Conservation (phyloP, 1,140 invertebrate genomes). For the Leguminivora glycinivorella region DNA sequence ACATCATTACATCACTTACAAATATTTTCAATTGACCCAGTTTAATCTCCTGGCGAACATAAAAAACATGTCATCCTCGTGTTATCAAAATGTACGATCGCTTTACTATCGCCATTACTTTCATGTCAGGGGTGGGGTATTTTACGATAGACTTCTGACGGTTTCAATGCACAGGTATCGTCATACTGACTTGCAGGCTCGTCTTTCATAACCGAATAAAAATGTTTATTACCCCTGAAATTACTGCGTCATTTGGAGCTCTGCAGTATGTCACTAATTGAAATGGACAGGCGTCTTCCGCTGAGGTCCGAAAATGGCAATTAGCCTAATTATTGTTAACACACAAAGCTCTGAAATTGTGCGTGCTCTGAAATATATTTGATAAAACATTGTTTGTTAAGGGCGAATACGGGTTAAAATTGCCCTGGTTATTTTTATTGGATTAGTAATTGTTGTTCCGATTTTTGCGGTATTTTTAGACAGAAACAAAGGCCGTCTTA, state of each 20-base stretch:
- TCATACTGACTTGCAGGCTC: conserved; percentile 9
- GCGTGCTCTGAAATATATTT: not conserved
- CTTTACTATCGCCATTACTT: conserved; percentile 21
- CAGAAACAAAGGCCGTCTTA: no score
- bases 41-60: not conserved
- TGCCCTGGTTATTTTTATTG: no score
- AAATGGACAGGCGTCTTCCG: conserved; percentile 34
- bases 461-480: no score
- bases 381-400: not conserved
- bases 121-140: conserved; percentile 2
- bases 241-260: not conserved
- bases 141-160: conserved; percentile 20
- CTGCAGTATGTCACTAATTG: conserved; percentile 32
- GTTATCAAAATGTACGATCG: conserved; percentile 9
- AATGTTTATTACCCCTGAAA: conserved; percentile 32
- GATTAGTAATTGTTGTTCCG: no score
- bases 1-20: no score
- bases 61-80: not conserved
- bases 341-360: conserved; percentile 12
- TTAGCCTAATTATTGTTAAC: conserved; percentile 34
- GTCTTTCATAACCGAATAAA: conserved; percentile 32
- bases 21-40: not conserved
- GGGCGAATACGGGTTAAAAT: not conserved
- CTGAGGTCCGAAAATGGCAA: conserved; percentile 31
- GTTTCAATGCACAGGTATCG: not conserved